These are phyloP conservation scores for Pegoplata infirma DNA, from an alignment of 2,888 invertebrate species.

Conservation along the genomic window DNA sequence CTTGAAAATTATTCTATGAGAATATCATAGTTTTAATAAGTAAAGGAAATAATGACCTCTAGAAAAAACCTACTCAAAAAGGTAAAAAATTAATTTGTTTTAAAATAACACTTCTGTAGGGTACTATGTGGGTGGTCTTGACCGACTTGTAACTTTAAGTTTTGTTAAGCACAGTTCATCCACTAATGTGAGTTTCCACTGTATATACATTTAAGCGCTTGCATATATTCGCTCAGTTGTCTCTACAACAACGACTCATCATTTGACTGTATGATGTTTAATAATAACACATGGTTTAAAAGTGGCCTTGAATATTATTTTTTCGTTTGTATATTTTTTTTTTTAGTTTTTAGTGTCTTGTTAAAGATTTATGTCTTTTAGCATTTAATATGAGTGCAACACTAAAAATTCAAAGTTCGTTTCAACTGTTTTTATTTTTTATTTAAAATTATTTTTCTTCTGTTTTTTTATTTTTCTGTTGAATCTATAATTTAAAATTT, in stretches of 20 bases:
- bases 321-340: not conserved
- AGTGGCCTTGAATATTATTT: not conserved
- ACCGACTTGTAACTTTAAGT: too few species aligned
- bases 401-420: constrained; percentile 2
- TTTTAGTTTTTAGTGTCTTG: not conserved
- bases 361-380: constrained; percentile 26
- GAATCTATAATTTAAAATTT: not conserved
- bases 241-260: not conserved
- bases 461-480: not conserved
- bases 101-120: too few species aligned
- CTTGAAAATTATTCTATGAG: too few species aligned
- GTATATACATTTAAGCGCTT: not conserved
- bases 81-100: too few species aligned
- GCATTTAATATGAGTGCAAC: not conserved
- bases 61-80: too few species aligned
- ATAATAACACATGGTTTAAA: not conserved
- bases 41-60: too few species aligned
- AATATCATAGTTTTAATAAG: too few species aligned
- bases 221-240: not conserved
- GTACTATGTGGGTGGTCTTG: too few species aligned
- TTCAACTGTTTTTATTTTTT: not conserved
- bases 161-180: too few species aligned
- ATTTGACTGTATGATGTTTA: not conserved
- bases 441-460: not conserved
- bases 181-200: not conserved